phyloP scores from a whole-genome alignment of 2,113 vertebrate species.

The Nettapus auritus region DNA sequence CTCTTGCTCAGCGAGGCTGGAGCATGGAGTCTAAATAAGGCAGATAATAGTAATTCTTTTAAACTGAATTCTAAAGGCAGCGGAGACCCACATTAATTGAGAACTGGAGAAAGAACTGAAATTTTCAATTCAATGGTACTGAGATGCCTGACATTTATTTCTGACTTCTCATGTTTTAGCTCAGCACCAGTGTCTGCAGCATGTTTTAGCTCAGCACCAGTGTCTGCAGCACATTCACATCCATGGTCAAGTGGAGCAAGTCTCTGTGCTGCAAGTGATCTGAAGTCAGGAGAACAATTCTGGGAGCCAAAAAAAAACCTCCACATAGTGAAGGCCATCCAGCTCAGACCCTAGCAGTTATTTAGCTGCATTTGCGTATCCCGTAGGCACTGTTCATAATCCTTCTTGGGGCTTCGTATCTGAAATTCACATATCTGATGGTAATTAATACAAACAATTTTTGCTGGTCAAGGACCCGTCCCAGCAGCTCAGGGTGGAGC shows the following conservation, averaged over 20 bases:
- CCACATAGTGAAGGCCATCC: background rate
- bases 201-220: background rate
- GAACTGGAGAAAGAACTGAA: background rate
- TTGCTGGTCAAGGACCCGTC: background rate
- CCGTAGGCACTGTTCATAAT: background rate
- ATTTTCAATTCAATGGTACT: accelerated
- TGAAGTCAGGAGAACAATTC: background rate
- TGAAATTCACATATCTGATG: background rate
- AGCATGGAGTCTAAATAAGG: background rate
- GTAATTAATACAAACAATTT: background rate
- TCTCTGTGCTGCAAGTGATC: background rate
- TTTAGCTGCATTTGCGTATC: background rate
- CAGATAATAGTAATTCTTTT: background rate
- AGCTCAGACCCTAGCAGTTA: background rate
- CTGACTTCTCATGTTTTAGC: background rate
- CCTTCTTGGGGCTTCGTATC: background rate
- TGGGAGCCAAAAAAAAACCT: background rate
- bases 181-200: background rate
- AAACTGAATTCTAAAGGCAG: background rate
- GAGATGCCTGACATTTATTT: background rate
- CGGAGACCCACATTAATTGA: accelerated
- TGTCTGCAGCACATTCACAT: background rate
- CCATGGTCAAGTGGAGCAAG: accelerated
- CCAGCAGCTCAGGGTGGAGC: background rate
- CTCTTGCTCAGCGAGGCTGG: background rate